Percentiles rank a stretch among this genome's conserved stretches.
phyloP scores from a whole-genome alignment of 2,797 vertebrate genomes.

The Eulemur mongoz region DNA sequence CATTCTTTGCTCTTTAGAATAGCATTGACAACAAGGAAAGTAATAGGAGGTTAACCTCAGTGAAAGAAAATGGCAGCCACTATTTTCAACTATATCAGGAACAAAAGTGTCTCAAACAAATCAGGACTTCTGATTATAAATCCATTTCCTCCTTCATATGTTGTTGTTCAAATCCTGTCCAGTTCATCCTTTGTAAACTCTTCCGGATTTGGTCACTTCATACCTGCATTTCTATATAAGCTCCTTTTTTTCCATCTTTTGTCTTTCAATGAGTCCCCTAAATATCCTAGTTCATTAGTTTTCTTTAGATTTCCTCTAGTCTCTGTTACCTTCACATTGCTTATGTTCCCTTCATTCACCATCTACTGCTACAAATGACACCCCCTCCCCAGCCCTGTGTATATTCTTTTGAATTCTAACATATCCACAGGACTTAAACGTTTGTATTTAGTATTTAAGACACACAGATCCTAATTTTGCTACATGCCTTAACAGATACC shows the following conservation, averaged over 20 bases:
- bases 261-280: neutral
- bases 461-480: neutral
- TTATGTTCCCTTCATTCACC: neutral
- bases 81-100: neutral
- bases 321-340: neutral
- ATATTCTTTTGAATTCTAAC: neutral
- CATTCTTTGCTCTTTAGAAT: neutral
- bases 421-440: neutral
- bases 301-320: neutral
- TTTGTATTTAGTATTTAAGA: slow-evolving; percentile 5
- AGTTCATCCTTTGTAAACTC: neutral
- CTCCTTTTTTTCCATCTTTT: neutral
- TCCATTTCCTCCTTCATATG: neutral
- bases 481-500: neutral
- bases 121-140: neutral
- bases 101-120: neutral
- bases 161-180: neutral
- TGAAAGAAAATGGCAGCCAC: neutral
- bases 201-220: neutral
- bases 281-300: neutral
- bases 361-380: neutral
- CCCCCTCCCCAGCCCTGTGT: neutral
- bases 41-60: too few relatives aligned
- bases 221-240: neutral
- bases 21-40: neutral